Evolutionary conservation across 2,888 invertebrate genomes (phyloP), one percentile per base, ranked within the genome.

Genomic region (Nemapogon koenigi): DNA sequence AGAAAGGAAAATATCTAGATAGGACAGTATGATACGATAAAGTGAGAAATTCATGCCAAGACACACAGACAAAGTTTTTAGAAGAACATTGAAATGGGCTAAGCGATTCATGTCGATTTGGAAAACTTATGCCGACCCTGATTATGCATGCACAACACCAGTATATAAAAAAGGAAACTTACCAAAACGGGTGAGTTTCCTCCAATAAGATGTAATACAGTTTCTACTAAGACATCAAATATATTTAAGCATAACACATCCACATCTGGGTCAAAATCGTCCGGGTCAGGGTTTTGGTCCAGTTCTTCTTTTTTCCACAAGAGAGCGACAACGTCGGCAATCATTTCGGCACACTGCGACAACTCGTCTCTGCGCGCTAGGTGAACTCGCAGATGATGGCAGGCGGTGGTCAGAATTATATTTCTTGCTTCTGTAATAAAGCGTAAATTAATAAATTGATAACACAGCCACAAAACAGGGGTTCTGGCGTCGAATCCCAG

Each of bases 381-480:
- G 57, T 96, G 94, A 15, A 88, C 85, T 18, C 92, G 85, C 26
- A 97, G 66, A 53, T 96, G 94, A 46, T 89, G 87, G 57, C 94
- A 93, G 18, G 91, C 89, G 2, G 91, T 89, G 0, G 88, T 86
- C 15, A 97, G 73, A 3, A 97, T 82, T 39, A 92, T 84, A 53
- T 88, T 89, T 40, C 96, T 84, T 1, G 94, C 92, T 64, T 94
- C 95, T 91, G 65, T 2, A 47, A 43, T n/a, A n/a, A n/a, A n/a
- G n/a, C n/a, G n/a, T n/a, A n/a, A n/a, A n/a, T n/a, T n/a, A n/a
- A n/a, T n/a, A n/a, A n/a, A n/a, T n/a, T n/a, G n/a, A n/a, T n/a
- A n/a, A n/a, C n/a, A n/a, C n/a, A n/a, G n/a, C n/a, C n/a, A n/a
- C n/a, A n/a, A n/a, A n/a, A n/a, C n/a, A n/a, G n/a, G n/a, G n/a